Percentiles rank a stretch among this genome's conserved stretches.
phyloP scores from a whole-genome alignment of 1,140 invertebrate species.

The Zaprionus ornatus region DNA sequence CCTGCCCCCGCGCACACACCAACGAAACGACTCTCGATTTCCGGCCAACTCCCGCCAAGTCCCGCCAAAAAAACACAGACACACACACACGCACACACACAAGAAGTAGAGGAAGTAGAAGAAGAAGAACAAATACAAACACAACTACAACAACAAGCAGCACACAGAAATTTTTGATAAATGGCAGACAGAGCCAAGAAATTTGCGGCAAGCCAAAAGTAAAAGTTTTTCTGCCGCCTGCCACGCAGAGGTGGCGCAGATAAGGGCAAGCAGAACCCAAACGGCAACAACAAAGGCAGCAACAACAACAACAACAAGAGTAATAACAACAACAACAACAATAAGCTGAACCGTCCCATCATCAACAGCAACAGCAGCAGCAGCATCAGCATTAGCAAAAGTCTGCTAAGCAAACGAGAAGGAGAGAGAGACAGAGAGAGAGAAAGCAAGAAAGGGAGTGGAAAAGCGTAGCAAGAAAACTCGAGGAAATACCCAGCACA shows the following conservation, averaged over 20 bases:
- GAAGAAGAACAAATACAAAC: conserved; percentile 11
- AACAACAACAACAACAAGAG: not conserved
- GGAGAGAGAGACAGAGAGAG: too few species aligned
- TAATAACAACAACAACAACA: conserved; percentile 19
- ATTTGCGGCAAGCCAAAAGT: conserved; percentile 59
- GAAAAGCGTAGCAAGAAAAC: not conserved
- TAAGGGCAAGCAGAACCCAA: conserved; percentile 18
- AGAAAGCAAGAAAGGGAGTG: not conserved
- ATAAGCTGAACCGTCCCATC: conserved; percentile 44
- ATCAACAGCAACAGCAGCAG: conserved; percentile 8
- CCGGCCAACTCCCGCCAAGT: conserved; percentile 16
- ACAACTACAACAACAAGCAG: conserved; percentile 1
- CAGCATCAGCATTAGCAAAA: conserved; percentile 47
- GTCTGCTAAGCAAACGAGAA: conserved; percentile 27
- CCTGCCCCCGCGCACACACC: conserved; percentile 12
- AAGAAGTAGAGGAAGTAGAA: not conserved
- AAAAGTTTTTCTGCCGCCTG: conserved; percentile 33
- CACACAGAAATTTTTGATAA: conserved; percentile 44
- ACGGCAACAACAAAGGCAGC: conserved; percentile 2
- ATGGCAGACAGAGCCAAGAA: conserved; percentile 50
- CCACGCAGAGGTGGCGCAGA: conserved; percentile 36
- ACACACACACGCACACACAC: too few species aligned
- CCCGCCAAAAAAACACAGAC: not conserved
- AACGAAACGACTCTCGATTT: conserved; percentile 23
- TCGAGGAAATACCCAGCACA: not conserved